Evolutionary conservation across 2,113 vertebrate species (phyloP), one percentile per base, ranked within the genome.

Genomic region (Malurus alboscapulatus): DNA sequence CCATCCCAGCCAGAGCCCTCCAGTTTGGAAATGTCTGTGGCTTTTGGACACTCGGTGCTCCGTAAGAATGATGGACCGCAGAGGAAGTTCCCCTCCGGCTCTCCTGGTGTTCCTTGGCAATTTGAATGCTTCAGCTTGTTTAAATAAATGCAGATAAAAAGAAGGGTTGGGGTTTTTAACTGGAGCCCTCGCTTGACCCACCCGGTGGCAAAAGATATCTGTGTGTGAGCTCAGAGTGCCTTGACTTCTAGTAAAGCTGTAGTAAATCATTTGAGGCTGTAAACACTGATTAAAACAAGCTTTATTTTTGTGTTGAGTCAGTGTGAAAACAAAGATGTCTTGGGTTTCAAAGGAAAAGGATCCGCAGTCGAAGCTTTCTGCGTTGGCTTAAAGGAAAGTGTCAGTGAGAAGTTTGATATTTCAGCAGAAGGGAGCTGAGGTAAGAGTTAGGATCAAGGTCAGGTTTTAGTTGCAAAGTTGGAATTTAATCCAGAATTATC

Each of bases 221-320:
- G n/a, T 53, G 14, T 69, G 50, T 51, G 14, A 83, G 48, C 50
- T 54, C 2, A 0, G 20, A 48, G 68, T 13, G 78, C 21, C 40
- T 59, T 20, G 66, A 53, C 69, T 92, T 89, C 22, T 26, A 89
- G 58, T 61, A 76, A 91, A 87, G 84, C 81, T 80, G 44, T 59
- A 45, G 84, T 74, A 92, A 87, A 83, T 85, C n/a, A 73, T 7
- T 44, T 5, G 54, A 71, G 80, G 90, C 83, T 94, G 73, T 78
- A 80, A 91, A 30, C 29, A 54, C 65, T 76, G 61, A 67, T 62
- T 87, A 51, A 79, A 87, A 59, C 42, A 76, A 90, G 72, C n/a
- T 92, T 91, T 45, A 21, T 24, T 59, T 79, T 79, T 40, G 21
- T 51, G n/a, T 75, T 61, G 53, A 55, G 84, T 65, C 27, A 45